Evolutionary conservation across 1,140 invertebrate species (phyloP), one percentile per base, ranked within the genome.

Genomic region (Mylabris phalerata): DNA sequence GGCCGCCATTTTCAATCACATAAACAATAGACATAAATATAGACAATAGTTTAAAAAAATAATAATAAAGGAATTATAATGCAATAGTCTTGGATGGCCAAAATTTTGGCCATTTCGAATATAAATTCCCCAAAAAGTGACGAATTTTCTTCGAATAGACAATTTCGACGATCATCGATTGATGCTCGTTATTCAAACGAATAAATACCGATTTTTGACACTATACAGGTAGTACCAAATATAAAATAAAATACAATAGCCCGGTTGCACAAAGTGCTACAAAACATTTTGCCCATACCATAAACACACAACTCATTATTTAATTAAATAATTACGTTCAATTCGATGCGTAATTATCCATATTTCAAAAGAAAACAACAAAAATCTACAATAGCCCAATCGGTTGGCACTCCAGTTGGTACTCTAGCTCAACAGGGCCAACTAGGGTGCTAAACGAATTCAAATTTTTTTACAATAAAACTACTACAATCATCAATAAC

Each of bases 221-320:
- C 19, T 19, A 19, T 19, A 19, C 19, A 19, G 19, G 19, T 19
- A 19, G 19, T 19, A 19, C 19, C 19, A 19, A 19, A 19, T 19
- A 19, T 19, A 19, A 64, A 65, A 66, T 65, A 62, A 43, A 63
- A 39, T 66, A 55, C 68, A 70, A 74, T 74, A 74, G 72, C 72
- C 72, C 72, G 71, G 72, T 74, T 74, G 71, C 71, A 73, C 71
- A 49, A 61, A 72, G 71, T 73, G 71, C 72, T 73, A 66, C 71
- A 71, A 72, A 65, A 70, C 63, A 63, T 72, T 73, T 74, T 73
- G 71, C 71, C 72, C 71, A 67, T 65, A 66, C 25, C 11, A 68
- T 62, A 64, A 62, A 64, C 62, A 64, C 60, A 61, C 63, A 62
- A 64, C 19, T 19, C 19, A 19, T 19, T 19, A 19, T 19, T 19